phyloP scores from a whole-genome alignment of 2,888 invertebrate species.

The Andricus quercusramuli region DNA sequence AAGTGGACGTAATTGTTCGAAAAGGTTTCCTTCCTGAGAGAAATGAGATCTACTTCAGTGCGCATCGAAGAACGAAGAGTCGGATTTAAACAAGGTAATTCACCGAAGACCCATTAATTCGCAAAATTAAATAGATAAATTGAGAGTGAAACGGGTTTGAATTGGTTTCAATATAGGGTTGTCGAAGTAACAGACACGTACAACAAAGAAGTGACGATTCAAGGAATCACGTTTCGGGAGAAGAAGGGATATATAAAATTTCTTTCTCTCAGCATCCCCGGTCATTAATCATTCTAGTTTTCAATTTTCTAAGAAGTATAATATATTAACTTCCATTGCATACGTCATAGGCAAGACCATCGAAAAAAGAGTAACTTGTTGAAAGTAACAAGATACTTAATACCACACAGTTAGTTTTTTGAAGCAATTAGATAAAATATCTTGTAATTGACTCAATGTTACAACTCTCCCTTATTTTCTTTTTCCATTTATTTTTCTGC shows the following conservation, averaged over 20 bases:
- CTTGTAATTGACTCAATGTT: neutral
- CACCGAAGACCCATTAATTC: conserved; percentile 58
- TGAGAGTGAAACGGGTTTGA: conserved; percentile 49
- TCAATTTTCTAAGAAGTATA: neutral
- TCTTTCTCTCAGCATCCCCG: neutral
- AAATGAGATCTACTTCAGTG: conserved; percentile 30
- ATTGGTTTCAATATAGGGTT: conserved; percentile 12
- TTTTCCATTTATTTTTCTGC: neutral
- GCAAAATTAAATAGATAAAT: conserved; percentile 63
- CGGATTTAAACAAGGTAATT: conserved; percentile 36
- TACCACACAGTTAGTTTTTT: neutral
- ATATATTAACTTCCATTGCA: neutral
- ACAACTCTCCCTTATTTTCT: neutral
- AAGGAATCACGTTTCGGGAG: neutral
- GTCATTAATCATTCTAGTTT: neutral
- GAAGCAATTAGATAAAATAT: neutral
- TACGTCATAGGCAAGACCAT: neutral
- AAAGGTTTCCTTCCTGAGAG: conserved; percentile 21
- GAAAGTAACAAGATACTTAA: neutral
- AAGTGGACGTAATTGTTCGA: conserved; percentile 32
- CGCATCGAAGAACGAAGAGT: conserved; percentile 24
- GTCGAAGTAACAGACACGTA: neutral
- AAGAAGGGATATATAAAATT: neutral
- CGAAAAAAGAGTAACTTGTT: neutral
- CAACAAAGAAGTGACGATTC: neutral